A percentile compares a stretch with the other conserved stretches of the same genome.
Evolutionary conservation across 37 sponge, comb jelly and placozoan genomes (phyloP).

Genomic region (Amphimedon queenslandica): DNA sequence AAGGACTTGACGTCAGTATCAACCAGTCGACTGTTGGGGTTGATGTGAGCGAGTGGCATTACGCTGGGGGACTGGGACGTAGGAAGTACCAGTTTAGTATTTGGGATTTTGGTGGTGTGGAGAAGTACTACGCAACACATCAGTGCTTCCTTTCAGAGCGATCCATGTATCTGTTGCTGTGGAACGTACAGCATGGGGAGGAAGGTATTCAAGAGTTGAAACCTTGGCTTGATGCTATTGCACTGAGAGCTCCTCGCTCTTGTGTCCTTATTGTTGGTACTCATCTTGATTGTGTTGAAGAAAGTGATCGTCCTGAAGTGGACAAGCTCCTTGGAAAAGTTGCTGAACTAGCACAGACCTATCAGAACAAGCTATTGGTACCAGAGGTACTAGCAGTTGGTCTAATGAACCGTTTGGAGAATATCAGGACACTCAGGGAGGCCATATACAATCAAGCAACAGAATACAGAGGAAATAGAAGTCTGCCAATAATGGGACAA

Average conservation of each 20-base stretch:
- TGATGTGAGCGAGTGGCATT: too few species aligned
- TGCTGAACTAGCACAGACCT: constrained; percentile 22
- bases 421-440: constrained; percentile 67
- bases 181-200: too few species aligned
- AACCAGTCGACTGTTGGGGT: too few species aligned
- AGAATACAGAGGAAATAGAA: constrained; percentile 31
- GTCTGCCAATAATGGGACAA: constrained; percentile 71
- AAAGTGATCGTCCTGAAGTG: too few species aligned
- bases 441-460: constrained; percentile 83
- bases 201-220: too few species aligned
- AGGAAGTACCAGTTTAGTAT: constrained; percentile 42
- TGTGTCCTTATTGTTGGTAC: constrained; percentile 95
- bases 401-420: constrained; percentile 53
- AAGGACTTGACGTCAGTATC: too few species aligned
- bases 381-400: constrained; percentile 56
- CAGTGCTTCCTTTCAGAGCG: constrained; percentile 69
- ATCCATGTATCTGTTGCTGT: constrained; percentile 56
- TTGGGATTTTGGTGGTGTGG: constrained; percentile 74
- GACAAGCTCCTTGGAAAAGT: too few species aligned
- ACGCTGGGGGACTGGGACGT: too few species aligned
- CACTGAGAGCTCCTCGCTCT: too few species aligned
- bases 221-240: too few species aligned
- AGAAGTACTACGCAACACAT: constrained; percentile 70
- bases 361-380: constrained; percentile 52
- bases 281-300: constrained; percentile 66